phyloP scores from a whole-genome alignment of 1,140 invertebrate species.

The Drosophila tristis region DNA sequence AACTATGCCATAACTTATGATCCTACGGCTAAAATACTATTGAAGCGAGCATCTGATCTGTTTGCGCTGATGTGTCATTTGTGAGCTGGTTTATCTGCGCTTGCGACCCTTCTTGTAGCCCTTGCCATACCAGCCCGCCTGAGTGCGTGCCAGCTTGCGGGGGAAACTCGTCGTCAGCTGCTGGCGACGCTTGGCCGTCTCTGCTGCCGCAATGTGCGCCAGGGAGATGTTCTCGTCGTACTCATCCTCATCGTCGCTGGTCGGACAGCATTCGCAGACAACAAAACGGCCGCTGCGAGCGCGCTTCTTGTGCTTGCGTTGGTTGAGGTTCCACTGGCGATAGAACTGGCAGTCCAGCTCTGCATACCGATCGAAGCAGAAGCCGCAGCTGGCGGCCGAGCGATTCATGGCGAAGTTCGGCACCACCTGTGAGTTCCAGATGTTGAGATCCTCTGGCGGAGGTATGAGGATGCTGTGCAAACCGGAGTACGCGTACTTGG shows the following conservation, averaged over 20 bases:
- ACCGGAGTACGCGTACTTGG: slow-evolving; percentile 87
- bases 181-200: slow-evolving; percentile 75
- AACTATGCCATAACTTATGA: slow-evolving; percentile 37
- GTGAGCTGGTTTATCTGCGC: slow-evolving; percentile 48
- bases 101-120: slow-evolving; percentile 85
- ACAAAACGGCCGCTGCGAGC: slow-evolving; percentile 85
- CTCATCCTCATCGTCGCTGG: slow-evolving; percentile 85
- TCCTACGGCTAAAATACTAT: slow-evolving; percentile 49
- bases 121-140: slow-evolving; percentile 87
- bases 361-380: slow-evolving; percentile 86
- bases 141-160: slow-evolving; percentile 82
- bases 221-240: slow-evolving; percentile 83
- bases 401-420: slow-evolving; percentile 82
- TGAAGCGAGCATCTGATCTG: slow-evolving; percentile 30
- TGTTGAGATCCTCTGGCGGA: slow-evolving; percentile 84
- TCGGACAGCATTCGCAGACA: slow-evolving; percentile 86
- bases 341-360: slow-evolving; percentile 86
- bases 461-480: slow-evolving; percentile 87
- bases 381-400: slow-evolving; percentile 84
- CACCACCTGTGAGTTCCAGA: slow-evolving; percentile 78
- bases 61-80: not conserved
- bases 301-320: slow-evolving; percentile 83
- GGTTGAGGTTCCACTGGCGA: slow-evolving; percentile 78
- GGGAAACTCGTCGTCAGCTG: slow-evolving; percentile 80
- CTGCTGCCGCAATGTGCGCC: slow-evolving; percentile 78